Percentiles rank a stretch among this genome's conserved stretches.
Conservation (phyloP, 2,113 vertebrate genomes). For the Carlito syrichta region DNA sequence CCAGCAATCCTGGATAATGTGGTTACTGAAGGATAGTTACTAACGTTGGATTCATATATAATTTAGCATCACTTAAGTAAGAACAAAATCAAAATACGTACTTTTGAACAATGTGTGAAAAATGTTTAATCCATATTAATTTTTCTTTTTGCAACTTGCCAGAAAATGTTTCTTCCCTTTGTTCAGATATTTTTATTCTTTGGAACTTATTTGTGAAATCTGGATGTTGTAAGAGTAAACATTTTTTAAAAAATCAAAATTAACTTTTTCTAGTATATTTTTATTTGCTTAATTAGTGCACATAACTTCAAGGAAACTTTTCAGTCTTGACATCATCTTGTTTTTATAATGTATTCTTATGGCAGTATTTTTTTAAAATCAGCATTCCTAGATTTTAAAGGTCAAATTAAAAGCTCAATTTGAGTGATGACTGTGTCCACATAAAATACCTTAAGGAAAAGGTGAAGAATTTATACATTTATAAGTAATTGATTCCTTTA, state of each 20-base stretch:
- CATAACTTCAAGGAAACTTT: not conserved
- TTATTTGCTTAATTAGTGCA: conserved; percentile 21
- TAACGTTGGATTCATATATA: not conserved
- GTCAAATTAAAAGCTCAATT: conserved; percentile 40
- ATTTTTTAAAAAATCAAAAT: conserved; percentile 37
- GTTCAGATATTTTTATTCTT: not conserved
- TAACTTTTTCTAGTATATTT: not conserved
- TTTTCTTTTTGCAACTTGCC: conserved; percentile 34
- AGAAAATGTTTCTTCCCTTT: conserved; percentile 46
- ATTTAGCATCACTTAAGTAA: conserved; percentile 47
- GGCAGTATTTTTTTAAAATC: not conserved
- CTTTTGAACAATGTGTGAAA: conserved; percentile 40
- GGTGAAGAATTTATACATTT: conserved; percentile 40
- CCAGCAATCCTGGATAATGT: conserved; percentile 61
- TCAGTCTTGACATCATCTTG: not conserved
- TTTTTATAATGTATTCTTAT: conserved; percentile 8
- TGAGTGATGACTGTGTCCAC: conserved; percentile 19
- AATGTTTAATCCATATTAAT: conserved; percentile 51
- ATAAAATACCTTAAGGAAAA: conserved; percentile 53
- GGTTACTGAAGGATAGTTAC: conserved; percentile 21
- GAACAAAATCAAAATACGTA: conserved; percentile 41
- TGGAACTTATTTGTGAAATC: conserved; percentile 1
- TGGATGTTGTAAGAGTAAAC: not conserved
- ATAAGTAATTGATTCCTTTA: conserved; percentile 41
- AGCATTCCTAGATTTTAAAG: not conserved